Evolutionary conservation across 2,113 vertebrate species (phyloP).

Genomic region (Coptodon rendalli): DNA sequence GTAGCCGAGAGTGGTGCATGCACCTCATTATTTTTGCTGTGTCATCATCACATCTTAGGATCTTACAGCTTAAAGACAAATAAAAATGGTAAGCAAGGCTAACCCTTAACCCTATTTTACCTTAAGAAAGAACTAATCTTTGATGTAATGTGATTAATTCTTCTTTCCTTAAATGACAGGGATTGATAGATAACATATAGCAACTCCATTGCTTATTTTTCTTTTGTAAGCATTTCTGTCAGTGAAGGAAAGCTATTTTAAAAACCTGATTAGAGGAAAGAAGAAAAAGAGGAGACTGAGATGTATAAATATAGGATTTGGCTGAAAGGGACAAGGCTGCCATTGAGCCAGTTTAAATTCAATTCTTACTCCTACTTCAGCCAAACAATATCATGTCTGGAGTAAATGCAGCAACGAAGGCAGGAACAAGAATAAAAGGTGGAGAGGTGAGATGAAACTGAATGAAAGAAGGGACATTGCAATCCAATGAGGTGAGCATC

Average conservation of each 20-base stretch:
- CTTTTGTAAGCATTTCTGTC: background rate
- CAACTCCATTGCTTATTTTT: background rate
- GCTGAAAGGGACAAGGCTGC: background rate
- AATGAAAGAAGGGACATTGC: background rate
- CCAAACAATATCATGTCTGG: background rate
- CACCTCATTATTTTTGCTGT: slow-evolving; percentile 32
- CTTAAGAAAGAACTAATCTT: background rate
- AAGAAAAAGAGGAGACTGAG: background rate
- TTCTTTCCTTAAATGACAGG: background rate
- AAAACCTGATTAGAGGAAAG: background rate
- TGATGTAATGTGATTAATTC: background rate
- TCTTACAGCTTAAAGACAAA: slow-evolving; percentile 21
- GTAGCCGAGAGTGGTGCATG: slow-evolving; percentile 1
- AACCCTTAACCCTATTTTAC: background rate
- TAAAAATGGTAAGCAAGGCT: background rate
- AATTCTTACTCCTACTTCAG: background rate
- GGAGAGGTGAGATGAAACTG: background rate
- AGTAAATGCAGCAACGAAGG: background rate
- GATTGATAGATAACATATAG: background rate
- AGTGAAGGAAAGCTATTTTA: background rate
- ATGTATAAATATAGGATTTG: background rate
- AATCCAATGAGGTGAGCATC: background rate
- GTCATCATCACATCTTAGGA: slow-evolving; percentile 42
- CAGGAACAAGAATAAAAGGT: background rate
- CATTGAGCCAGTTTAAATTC: background rate